Base-by-base conservation (phyloP, 2,113 vertebrate genomes). In the Varanus komodoensis region DNA sequence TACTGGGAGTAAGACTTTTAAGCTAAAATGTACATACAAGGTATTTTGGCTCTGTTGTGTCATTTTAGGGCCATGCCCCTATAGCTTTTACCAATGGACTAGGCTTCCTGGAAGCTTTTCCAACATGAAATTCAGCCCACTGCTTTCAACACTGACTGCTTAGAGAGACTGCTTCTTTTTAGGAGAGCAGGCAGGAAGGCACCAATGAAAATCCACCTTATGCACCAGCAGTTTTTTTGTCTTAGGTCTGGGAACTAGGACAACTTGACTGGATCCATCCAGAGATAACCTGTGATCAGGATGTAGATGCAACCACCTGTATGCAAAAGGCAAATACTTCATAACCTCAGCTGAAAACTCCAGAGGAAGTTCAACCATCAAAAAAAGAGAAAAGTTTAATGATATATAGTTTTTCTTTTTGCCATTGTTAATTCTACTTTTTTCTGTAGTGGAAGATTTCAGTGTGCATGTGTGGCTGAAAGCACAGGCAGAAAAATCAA, bases 201-300 rank as follows among this genome's bases (percentile, higher is more conserved):
- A 90, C 6, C 11, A 67, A 29, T 3, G 44, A 32, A 32, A 89
- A 74, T 75, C 38, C 71, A 82, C 61, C 87, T 92, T 89, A 93
- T 73, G 93, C 78, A 89, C 57, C 38, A 79, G 44, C 48, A 61
- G 89, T 92, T 61, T 64, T 19, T 81, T 81, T n/a, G 91, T 95
- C 92, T 93, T 48, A 1, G 73, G 83, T 88, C 94, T 86, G 92
- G 89, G 90, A 92, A 69, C 0, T 0, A 8, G 80, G 38, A 84
- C 6, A 86, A 84, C 82, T 91, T 71, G 89, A 68, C 11, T 25
- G 86, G 94, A 89, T 0, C 93, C 94, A 90, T 81, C 92, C 52
- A 79, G 71, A 91, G 90, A 84, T n/a, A 90, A 91, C 88, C 89
- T 94, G 92, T 92, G 69, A 83, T 61, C 48, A 81, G 69, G 48